Base-by-base conservation (phyloP, 1,140 invertebrate genomes). In the Rhizoglyphus robini region DNA sequence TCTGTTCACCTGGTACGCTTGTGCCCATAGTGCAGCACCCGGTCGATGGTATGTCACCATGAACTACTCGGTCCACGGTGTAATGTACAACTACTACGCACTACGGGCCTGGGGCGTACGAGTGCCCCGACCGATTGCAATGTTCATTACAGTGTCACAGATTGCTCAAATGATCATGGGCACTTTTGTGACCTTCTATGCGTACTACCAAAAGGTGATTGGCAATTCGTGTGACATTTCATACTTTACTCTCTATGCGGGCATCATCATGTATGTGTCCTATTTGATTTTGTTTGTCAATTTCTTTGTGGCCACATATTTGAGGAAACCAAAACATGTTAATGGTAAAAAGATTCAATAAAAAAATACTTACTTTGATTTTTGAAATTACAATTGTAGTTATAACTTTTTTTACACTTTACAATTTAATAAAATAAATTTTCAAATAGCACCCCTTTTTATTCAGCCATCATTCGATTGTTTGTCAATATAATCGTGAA, bases 11-110 rank as follows among this genome's bases (percentile, higher is more conserved):
- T 98, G 94, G 94, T 96, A 94, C 79, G 92, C 88, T 4, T 97
- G 95, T 77, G 87, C 88, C 15, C 91, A 96, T 74, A 92, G 93
- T 79, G 95, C 91, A 15, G 87, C 92, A n/a, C 90, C 90, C 4
- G 95, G 90, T 48, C 81, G 92, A 54, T 99, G 95, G 94, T 98
- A 95, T 76, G 89, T 97, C 73, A 88, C 92, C n/a, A 96, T 99
- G 88, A 99, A 99, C 78, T 99, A 93, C 77, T 87, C 86, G 70
- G 93, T 99, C 27, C 96, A 99, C 78, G 89, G 91, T 67, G 80
- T 96, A 69, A 99, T 99, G 96, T 98, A 98, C 78, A 84, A 88
- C 27, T 82, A 82, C 72, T 82, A 82, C 70, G 74, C 79, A 25
- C 69, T 80, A 13, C 69, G 76, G 65, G 77, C 79, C 1, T 67